These are phyloP conservation scores for Brachionichthys hirsutus DNA, from an alignment of 2,113 vertebrate species.

Conservation along the genomic window DNA sequence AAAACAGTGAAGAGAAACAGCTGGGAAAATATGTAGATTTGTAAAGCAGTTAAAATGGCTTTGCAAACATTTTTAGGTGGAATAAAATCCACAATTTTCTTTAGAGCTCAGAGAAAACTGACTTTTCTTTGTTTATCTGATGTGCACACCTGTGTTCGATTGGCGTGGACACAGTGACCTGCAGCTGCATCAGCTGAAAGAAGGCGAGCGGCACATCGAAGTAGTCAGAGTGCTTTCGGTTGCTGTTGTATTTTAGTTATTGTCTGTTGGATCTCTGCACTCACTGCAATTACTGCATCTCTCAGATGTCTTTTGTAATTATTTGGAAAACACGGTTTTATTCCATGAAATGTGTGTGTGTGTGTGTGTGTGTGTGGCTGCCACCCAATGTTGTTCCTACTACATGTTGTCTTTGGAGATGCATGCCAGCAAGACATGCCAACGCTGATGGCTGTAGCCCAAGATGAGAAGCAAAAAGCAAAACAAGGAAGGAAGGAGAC, in stretches of 20 bases:
- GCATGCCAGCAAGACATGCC: conserved; percentile 61
- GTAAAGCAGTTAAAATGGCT: neutral
- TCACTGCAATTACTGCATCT: conserved; percentile 25
- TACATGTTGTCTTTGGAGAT: conserved; percentile 66
- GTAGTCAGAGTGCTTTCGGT: conserved; percentile 11
- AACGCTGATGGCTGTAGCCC: conserved; percentile 59
- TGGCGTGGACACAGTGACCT: neutral
- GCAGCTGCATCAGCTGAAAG: neutral
- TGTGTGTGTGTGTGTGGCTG: conserved; percentile 30
- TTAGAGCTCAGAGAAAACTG: neutral
- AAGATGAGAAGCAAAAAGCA: conserved; percentile 36
- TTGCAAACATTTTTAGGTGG: neutral
- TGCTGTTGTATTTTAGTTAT: conserved; percentile 15
- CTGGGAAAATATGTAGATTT: neutral
- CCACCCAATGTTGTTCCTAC: conserved; percentile 61
- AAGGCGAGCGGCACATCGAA: neutral
- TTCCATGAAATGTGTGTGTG: conserved; percentile 8
- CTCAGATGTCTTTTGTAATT: conserved; percentile 19
- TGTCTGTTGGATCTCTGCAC: conserved; percentile 26
- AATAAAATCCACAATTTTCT: neutral
- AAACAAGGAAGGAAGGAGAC: conserved; percentile 37
- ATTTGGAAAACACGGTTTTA: conserved; percentile 18
- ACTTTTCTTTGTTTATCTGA: neutral
- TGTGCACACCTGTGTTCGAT: too few relatives aligned
- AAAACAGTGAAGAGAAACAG: neutral